Evolutionary conservation across 2,888 invertebrate species (phyloP).

Genomic region (Lasioglossum pauxillum): DNA sequence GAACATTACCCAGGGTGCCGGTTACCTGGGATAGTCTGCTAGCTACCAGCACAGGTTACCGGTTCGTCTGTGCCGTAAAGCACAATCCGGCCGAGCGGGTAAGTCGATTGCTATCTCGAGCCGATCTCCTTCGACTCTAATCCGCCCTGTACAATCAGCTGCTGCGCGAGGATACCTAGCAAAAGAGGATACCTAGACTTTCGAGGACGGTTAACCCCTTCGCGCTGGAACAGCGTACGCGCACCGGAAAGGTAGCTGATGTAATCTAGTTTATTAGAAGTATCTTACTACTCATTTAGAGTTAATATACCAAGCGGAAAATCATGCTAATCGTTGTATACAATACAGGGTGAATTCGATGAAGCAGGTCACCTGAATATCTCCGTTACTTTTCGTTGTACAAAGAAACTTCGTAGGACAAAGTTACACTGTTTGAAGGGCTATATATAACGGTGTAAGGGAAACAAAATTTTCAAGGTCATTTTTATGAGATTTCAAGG

Average conservation of each 20-base stretch:
- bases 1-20: background rate
- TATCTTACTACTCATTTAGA: too few relatives aligned
- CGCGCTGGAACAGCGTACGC: background rate
- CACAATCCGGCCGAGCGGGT: background rate
- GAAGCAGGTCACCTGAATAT: too few relatives aligned
- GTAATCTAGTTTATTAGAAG: too few relatives aligned
- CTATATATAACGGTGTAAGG: too few relatives aligned
- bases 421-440: too few relatives aligned
- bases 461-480: too few relatives aligned
- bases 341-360: too few relatives aligned
- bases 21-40: background rate
- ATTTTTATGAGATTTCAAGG: too few relatives aligned
- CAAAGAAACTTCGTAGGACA: too few relatives aligned
- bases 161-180: background rate
- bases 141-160: constrained; percentile 3
- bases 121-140: constrained; percentile 6
- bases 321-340: too few relatives aligned
- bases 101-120: background rate
- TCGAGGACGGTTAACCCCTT: background rate
- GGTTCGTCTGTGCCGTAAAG: background rate
- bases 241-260: background rate
- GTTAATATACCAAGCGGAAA: too few relatives aligned
- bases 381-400: too few relatives aligned
- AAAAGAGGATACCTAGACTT: background rate
- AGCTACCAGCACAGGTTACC: background rate